Conservation (phyloP, 2,113 vertebrate genomes). For the Phocoena sinus region DNA sequence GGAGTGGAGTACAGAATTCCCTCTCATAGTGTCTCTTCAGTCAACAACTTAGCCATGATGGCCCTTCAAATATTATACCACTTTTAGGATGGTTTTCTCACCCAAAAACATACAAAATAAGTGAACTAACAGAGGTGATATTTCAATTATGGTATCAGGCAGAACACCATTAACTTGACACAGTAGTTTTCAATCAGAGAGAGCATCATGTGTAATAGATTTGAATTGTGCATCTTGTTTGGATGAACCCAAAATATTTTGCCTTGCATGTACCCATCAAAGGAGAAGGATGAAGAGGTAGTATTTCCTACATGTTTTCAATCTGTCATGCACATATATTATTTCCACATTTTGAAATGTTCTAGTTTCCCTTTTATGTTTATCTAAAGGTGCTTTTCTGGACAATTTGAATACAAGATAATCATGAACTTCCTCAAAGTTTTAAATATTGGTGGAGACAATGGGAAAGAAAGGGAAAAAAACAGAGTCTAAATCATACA, state of each 20-base stretch:
- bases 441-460: background rate
- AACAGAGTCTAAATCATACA: background rate
- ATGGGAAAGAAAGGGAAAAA: background rate
- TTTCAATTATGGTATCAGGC: background rate
- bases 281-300: background rate
- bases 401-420: background rate
- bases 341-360: background rate
- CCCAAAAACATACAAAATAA: background rate
- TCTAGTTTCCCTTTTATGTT: background rate
- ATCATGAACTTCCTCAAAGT: background rate
- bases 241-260: background rate
- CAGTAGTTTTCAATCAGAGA: background rate
- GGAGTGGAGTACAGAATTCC: background rate
- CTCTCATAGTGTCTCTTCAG: background rate
- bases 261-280: background rate
- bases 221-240: background rate
- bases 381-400: background rate
- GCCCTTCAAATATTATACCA: background rate
- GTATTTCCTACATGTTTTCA: background rate
- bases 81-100: background rate
- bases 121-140: background rate
- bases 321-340: background rate
- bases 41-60: background rate
- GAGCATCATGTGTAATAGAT: background rate
- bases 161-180: background rate